Percentiles rank a stretch among this genome's conserved stretches.
These are phyloP conservation scores for Stercorarius parasiticus DNA, from an alignment of 2,113 vertebrate species.

Conservation along the genomic window DNA sequence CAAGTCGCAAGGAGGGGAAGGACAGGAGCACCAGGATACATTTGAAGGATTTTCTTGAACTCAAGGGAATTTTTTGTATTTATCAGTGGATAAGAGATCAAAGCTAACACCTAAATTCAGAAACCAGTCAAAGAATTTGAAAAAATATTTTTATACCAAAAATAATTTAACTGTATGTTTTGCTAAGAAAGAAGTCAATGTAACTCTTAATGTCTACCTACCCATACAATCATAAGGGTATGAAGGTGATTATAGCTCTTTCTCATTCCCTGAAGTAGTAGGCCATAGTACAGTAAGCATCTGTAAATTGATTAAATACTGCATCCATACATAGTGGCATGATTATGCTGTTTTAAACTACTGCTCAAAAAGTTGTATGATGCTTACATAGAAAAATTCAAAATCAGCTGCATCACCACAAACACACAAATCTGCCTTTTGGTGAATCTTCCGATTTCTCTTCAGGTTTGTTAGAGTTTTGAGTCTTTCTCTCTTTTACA, in stretches of 20 bases:
- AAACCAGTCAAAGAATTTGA: background rate
- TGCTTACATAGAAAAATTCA: background rate
- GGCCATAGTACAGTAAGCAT: background rate
- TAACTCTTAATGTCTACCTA: background rate
- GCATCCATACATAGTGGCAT: background rate
- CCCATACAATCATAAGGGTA: background rate
- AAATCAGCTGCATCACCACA: background rate
- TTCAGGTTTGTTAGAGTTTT: background rate
- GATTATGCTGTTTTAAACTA: background rate
- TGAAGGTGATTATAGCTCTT: background rate
- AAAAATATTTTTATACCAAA: background rate
- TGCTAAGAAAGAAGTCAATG: background rate
- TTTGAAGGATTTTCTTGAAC: background rate
- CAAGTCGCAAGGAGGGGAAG: fast-evolving
- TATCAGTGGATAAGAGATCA: background rate
- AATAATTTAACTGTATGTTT: background rate
- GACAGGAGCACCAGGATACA: background rate
- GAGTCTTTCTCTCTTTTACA: background rate
- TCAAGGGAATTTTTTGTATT: background rate
- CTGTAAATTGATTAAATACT: background rate
- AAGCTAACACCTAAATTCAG: background rate
- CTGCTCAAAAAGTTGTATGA: background rate
- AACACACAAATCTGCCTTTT: background rate
- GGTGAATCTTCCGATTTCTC: background rate
- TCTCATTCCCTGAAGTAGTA: background rate